phyloP scores from a whole-genome alignment of 2,888 invertebrate genomes.

The Zygogramma bicolorata region DNA sequence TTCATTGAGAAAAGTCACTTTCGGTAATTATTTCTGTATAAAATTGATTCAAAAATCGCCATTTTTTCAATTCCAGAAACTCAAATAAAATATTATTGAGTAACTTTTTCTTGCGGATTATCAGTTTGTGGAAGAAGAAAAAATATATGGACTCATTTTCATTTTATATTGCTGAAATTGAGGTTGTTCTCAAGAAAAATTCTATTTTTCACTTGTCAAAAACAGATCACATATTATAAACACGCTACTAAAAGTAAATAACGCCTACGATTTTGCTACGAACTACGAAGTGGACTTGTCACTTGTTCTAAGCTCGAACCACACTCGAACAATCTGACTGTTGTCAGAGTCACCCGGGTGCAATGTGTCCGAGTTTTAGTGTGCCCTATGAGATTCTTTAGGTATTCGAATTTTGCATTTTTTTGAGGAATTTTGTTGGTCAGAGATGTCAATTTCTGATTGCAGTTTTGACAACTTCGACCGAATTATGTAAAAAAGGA shows the following conservation, averaged over 20 bases:
- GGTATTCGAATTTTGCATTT: too few species aligned
- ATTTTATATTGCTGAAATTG: slow-evolving; percentile 7
- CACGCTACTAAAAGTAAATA: slow-evolving; percentile 59
- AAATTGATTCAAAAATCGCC: slow-evolving; percentile 41
- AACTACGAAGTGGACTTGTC: slow-evolving; percentile 17
- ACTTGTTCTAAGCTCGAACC: too few species aligned
- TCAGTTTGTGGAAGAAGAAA: background rate
- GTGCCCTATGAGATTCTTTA: too few species aligned
- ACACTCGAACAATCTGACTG: too few species aligned
- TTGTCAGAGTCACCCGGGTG: too few species aligned
- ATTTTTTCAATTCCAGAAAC: slow-evolving; percentile 35
- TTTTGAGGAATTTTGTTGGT: too few species aligned
- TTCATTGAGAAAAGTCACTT: slow-evolving; percentile 11
- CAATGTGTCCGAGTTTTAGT: too few species aligned
- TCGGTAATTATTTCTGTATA: slow-evolving; percentile 16
- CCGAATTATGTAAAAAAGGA: too few species aligned
- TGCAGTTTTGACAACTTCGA: too few species aligned
- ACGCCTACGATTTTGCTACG: slow-evolving; percentile 54
- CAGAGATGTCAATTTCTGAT: too few species aligned
- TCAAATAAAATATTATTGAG: background rate
- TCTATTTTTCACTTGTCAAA: slow-evolving; percentile 56
- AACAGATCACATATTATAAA: slow-evolving; percentile 59
- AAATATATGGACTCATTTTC: background rate
- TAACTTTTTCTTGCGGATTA: background rate
- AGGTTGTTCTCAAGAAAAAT: slow-evolving; percentile 26